Percentiles rank a stretch among this genome's conserved stretches.
These are phyloP conservation scores for Colossoma macropomum DNA, from an alignment of 2,113 vertebrate species.

Conservation along the genomic window DNA sequence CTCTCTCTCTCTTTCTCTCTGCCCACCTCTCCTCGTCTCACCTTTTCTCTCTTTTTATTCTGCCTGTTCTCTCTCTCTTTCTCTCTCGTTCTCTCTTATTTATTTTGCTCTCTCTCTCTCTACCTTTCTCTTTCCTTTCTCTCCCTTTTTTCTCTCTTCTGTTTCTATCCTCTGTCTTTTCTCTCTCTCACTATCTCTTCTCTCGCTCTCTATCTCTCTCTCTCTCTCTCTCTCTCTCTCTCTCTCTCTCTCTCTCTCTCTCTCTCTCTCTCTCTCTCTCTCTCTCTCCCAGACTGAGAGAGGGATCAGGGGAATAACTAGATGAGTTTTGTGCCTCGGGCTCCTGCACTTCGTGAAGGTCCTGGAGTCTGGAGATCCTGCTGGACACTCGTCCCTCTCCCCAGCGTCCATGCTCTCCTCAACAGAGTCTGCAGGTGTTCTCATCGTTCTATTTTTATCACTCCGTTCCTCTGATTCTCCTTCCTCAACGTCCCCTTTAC, in stretches of 20 bases:
- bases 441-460: slow-evolving; percentile 30
- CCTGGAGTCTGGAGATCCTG: neutral
- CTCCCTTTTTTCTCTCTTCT: no score
- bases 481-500: slow-evolving; percentile 10
- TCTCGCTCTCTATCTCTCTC: neutral
- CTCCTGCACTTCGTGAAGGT: slow-evolving; percentile 27
- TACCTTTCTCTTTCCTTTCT: no score
- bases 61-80: no score
- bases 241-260: no score
- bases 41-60: no score
- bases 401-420: slow-evolving; percentile 2
- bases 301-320: slow-evolving; percentile 40
- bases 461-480: neutral
- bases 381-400: slow-evolving; percentile 6
- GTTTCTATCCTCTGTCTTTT: neutral
- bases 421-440: slow-evolving; percentile 29
- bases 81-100: no score
- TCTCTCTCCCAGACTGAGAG: slow-evolving; percentile 4
- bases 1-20: neutral
- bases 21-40: neutral
- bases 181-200: neutral
- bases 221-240: neutral
- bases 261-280: neutral
- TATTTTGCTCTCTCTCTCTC: no score
- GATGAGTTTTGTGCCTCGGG: slow-evolving; percentile 44